A percentile compares a stretch with the other conserved stretches of the same genome.
These are phyloP conservation scores for Rhynchomys soricoides DNA, from an alignment of 2,113 vertebrate genomes.

Conservation along the genomic window DNA sequence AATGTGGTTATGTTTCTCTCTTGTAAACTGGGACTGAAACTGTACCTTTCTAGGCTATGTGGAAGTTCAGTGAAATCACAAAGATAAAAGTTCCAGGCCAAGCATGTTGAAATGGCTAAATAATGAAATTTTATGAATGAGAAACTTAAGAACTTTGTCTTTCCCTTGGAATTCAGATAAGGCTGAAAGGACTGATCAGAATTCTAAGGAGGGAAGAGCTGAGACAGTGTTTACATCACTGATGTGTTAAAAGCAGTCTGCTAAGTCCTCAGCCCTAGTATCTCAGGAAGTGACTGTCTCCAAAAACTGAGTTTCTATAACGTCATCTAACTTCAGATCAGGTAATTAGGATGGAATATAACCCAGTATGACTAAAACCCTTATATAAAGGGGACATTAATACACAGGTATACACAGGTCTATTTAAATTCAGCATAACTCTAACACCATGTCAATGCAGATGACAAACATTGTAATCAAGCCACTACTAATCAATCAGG, in stretches of 20 bases:
- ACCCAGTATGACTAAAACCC: neutral
- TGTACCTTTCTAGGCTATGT: neutral
- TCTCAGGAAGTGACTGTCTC: neutral
- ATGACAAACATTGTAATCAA: too few relatives aligned
- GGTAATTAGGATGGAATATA: neutral
- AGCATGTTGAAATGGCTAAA: neutral
- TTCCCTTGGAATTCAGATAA: neutral
- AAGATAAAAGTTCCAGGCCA: neutral
- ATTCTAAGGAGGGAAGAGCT: neutral
- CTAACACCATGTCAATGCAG: too few relatives aligned
- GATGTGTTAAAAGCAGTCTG: neutral
- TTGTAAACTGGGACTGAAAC: neutral
- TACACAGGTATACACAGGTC: neutral
- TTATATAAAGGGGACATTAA: neutral
- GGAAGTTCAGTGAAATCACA: neutral
- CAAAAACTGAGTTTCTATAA: neutral
- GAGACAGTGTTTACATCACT: neutral
- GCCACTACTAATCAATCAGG: too few relatives aligned
- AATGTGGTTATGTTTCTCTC: neutral
- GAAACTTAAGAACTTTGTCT: neutral
- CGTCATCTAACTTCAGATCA: neutral
- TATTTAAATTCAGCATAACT: too few relatives aligned
- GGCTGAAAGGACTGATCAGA: neutral
- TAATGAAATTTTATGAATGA: slow-evolving; percentile 7
- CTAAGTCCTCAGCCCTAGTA: neutral